phyloP scores from a whole-genome alignment of 1,140 invertebrate genomes.

The Arion vulgaris region DNA sequence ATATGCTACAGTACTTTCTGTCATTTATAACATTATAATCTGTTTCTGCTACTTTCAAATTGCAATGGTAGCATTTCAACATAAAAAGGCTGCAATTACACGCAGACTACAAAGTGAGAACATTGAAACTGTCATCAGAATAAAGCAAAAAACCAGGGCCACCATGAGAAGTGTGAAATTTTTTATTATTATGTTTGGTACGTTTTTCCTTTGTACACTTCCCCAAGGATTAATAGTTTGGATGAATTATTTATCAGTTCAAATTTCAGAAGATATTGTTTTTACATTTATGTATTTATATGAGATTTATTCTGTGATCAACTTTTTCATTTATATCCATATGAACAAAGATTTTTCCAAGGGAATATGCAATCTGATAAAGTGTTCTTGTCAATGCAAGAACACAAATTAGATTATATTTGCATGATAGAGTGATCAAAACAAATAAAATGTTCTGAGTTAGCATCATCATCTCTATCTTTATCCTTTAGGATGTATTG shows the following conservation, averaged over 20 bases:
- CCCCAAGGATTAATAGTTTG: not conserved
- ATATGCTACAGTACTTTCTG: not conserved
- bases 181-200: not conserved
- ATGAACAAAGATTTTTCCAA: not conserved
- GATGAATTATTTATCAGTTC: not conserved
- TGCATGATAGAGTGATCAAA: no score
- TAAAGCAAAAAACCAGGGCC: not conserved
- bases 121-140: not conserved
- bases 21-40: not conserved
- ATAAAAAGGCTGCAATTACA: not conserved
- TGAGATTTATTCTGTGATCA: not conserved
- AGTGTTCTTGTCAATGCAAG: no score
- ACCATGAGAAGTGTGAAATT: not conserved
- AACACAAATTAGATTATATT: no score
- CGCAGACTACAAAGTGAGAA: not conserved
- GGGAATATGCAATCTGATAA: no score
- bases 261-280: not conserved
- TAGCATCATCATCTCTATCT: no score
- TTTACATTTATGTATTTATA: not conserved
- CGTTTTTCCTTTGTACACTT: not conserved
- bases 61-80: not conserved
- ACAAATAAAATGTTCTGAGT: no score
- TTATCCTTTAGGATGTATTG: no score
- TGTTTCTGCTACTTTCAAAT: not conserved
- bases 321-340: not conserved